phyloP scores from a whole-genome alignment of 2,888 invertebrate genomes.

The Malthinus seriepunctatus region DNA sequence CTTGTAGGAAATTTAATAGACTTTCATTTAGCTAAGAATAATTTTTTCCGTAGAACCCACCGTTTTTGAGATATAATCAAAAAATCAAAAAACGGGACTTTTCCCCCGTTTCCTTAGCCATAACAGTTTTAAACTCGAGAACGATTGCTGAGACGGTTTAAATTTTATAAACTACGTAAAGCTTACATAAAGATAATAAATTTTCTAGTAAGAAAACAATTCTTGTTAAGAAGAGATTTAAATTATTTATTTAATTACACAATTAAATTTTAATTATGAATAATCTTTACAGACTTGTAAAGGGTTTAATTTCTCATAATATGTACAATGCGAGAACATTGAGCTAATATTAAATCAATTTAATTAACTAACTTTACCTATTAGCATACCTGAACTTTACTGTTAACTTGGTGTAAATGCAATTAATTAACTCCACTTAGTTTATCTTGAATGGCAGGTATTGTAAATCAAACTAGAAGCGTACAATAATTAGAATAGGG shows the following conservation, averaged over 20 bases:
- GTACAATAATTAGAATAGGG: background rate
- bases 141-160: too few species aligned
- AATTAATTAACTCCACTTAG: constrained; percentile 24
- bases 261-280: constrained; percentile 7
- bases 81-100: too few species aligned
- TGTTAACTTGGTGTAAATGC: constrained; percentile 20
- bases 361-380: constrained; percentile 23
- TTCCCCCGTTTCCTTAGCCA: too few species aligned
- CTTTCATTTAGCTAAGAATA: too few species aligned
- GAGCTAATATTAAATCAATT: constrained; percentile 23
- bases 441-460: constrained; percentile 19
- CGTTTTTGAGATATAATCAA: too few species aligned
- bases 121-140: too few species aligned
- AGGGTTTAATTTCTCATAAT: constrained; percentile 2
- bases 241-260: background rate
- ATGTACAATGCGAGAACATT: constrained; percentile 5
- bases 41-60: too few species aligned
- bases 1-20: too few species aligned
- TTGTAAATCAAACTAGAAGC: constrained; percentile 7
- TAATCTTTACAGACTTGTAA: background rate
- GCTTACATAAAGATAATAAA: too few species aligned
- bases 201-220: too few species aligned
- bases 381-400: constrained; percentile 25
- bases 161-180: too few species aligned
- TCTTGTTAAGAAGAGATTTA: too few species aligned